Evolutionary conservation across 2,113 vertebrate genomes (phyloP), one percentile per base, ranked within the genome.

Genomic region (Melozone crissalis): DNA sequence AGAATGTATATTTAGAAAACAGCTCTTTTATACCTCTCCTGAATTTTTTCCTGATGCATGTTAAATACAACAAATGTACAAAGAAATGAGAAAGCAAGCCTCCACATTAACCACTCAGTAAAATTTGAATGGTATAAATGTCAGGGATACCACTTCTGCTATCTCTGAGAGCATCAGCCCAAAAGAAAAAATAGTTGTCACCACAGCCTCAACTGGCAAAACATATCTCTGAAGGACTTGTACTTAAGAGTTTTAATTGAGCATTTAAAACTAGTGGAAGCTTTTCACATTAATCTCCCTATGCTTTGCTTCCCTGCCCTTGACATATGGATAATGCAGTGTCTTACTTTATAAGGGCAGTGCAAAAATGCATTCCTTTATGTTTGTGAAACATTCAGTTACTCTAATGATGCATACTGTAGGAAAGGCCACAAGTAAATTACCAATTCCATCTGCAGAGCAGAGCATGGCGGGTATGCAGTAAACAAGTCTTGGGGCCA

Each of bases 381-480:
- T 91, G 84, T 95, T 91, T 89, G 84, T 91, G 91, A 91, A 87
- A 68, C 84, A 52, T 83, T 71, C 68, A 68, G 89, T 90, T 92
- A 78, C 95, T 92, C 43, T 87, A 67, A 52, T 78, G 86, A 78
- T 59, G 39, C 0, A 0, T 80, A 28, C 61, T 33, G 47, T 81
- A 74, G 76, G 73, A 84, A 93, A 55, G 76, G 80, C 84, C 47
- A 11, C 15, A 73, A 78, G 61, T 93, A 93, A 93, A 84, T 89
- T 84, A 61, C 84, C 68, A 74, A 92, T 96, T 78, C 61, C 1
- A 0, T 77, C 90, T 96, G 52, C 80, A 51, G 80, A 90, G 80
- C 75, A 66, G 67, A 83, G 72, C 22, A 17, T 80, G 90, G 43
- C 83, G 39, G 79, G 51, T 76, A 69, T 43, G 2, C 78, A 28